These are phyloP conservation scores for Calypte anna DNA, from an alignment of 2,113 vertebrate genomes.

Conservation along the genomic window DNA sequence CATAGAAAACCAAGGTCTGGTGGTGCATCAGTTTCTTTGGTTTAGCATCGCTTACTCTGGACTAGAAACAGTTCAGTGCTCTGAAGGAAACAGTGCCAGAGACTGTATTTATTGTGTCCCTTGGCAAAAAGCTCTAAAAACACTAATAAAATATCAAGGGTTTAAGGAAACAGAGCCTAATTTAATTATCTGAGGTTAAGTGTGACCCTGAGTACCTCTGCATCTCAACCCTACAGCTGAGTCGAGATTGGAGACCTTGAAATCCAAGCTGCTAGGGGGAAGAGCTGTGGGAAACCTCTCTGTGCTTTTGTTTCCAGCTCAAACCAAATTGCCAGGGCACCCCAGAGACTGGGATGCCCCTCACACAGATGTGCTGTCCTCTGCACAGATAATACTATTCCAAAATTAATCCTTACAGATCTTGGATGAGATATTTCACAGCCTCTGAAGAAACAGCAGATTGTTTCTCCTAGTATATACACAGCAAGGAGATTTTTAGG, in stretches of 20 bases:
- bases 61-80: background rate
- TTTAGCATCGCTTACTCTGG: background rate
- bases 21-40: background rate
- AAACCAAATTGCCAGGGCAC: background rate
- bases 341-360: no score
- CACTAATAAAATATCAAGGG: background rate
- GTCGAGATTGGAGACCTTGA: no score
- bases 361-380: background rate
- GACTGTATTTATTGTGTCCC: background rate
- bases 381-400: background rate
- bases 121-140: background rate
- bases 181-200: background rate
- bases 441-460: background rate
- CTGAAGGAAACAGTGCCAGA: background rate
- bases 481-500: background rate
- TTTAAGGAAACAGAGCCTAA: background rate
- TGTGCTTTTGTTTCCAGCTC: rapidly evolving
- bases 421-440: background rate
- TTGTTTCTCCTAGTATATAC: background rate
- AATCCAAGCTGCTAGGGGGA: no score
- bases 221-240: background rate
- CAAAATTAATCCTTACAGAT: background rate
- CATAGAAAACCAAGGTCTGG: background rate
- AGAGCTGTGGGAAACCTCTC: background rate
- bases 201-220: no score